Evolutionary conservation across 2,113 vertebrate species (phyloP), one percentile per base, ranked within the genome.

Genomic region (Cololabis saira): DNA sequence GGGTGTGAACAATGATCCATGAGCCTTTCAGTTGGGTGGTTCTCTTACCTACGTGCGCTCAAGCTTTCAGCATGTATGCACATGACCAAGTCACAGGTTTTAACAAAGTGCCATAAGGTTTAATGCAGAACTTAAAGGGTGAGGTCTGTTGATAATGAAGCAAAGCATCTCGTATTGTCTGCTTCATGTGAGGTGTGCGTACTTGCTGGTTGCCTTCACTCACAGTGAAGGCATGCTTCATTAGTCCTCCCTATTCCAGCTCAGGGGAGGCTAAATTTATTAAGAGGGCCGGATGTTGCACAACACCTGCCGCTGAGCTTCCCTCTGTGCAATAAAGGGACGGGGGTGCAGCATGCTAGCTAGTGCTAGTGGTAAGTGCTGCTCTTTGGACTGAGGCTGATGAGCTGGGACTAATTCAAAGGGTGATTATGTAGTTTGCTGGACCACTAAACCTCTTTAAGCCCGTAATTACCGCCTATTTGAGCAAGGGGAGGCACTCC

Each of bases 401-500:
- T 98, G 97, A 98, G 96, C 94, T 94, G 87, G 72, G 94, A 94
- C 96, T 98, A 98, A 98, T 98, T 98, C 95, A 94, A 95, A 95
- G 85, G 96, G 96, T 96, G 96, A 98, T 98, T 98, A 98, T 96
- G 95, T 98, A 96, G 97, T 99, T 99, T 99, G 97, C 97, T 99
- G 96, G 97, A 97, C 97, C 96, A 98, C 97, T 99, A 98, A 99
- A 98, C 96, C 97, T 97, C 96, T 98, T 97, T 97, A 97, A 98
- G 96, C 95, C 95, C 94, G 94, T 98, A 98, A 98, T 98, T 98
- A 98, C 96, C 94, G 95, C 96, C 95, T 97, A 97, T 97, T 98
- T 98, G 96, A 98, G 95, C 93, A 94, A 95, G 94, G 96, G 97
- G 95, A 95, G 86, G 96, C 94, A 96, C 96, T 96, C 94, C 96